These are phyloP conservation scores for Macrobrachium rosenbergii DNA, from an alignment of 1,140 invertebrate species.

Conservation along the genomic window DNA sequence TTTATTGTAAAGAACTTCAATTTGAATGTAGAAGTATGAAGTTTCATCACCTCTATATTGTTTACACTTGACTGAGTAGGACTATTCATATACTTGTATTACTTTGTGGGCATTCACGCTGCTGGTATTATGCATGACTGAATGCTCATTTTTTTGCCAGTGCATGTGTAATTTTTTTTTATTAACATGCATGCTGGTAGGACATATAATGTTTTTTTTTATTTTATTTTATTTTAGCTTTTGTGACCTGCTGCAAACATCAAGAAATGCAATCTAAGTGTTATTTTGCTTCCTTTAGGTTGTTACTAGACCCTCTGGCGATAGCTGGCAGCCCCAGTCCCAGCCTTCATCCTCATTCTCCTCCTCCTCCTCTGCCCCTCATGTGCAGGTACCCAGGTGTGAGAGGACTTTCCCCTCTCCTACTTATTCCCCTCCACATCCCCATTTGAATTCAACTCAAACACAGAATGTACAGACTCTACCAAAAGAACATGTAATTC, in stretches of 20 bases:
- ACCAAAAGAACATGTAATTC: too few relatives aligned
- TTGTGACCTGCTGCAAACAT: conserved; percentile 4
- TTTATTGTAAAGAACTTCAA: too few relatives aligned
- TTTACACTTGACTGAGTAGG: too few relatives aligned
- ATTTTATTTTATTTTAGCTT: too few relatives aligned
- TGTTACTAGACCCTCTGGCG: conserved; percentile 60
- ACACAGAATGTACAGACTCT: not conserved
- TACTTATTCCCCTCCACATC: conserved; percentile 13
- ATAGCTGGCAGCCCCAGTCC: conserved; percentile 57
- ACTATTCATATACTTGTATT: too few relatives aligned
- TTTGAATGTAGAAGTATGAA: too few relatives aligned
- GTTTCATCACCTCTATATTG: too few relatives aligned
- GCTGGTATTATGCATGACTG: too few relatives aligned
- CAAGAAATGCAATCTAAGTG: conserved; percentile 52
- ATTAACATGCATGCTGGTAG: conserved; percentile 24
- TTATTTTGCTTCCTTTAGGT: conserved; percentile 63
- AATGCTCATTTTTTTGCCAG: too few relatives aligned
- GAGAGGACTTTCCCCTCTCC: not conserved
- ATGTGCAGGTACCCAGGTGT: conserved; percentile 27
- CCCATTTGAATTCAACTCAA: conserved; percentile 20
- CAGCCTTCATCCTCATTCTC: conserved; percentile 44
- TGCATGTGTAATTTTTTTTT: not conserved
- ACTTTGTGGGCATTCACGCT: too few relatives aligned
- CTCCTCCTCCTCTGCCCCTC: conserved; percentile 40
- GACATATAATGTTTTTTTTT: not conserved